phyloP scores from a whole-genome alignment of 2,797 vertebrate genomes.

The Denticeps clupeoides region DNA sequence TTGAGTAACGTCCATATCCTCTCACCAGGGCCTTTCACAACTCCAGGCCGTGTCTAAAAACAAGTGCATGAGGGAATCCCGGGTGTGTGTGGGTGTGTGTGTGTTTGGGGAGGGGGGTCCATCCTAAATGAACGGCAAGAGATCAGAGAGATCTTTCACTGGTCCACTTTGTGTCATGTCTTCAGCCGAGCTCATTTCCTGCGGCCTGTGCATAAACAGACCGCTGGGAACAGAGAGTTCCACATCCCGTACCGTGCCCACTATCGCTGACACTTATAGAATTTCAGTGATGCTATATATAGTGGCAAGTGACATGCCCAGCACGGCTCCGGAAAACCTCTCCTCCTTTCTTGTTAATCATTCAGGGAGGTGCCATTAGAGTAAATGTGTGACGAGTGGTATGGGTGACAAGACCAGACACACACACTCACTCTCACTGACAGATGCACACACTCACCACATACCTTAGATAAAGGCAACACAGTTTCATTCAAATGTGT shows the following conservation, averaged over 20 bases:
- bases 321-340: background rate
- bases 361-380: slow-evolving; percentile 1
- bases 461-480: background rate
- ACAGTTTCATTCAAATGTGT: background rate
- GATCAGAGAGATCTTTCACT: no score
- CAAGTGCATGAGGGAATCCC: no score
- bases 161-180: background rate
- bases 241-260: background rate
- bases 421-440: background rate
- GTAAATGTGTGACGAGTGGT: background rate
- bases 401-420: background rate
- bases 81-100: no score
- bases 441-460: background rate
- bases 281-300: slow-evolving; percentile 26
- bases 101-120: no score
- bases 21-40: no score
- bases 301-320: background rate
- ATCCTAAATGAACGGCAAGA: no score
- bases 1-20: no score
- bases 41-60: no score
- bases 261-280: slow-evolving; percentile 20
- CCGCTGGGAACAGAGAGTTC: slow-evolving; percentile 9
- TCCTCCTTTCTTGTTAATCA: slow-evolving; percentile 6
- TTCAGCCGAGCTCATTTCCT: no score
- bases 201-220: background rate